Evolutionary conservation across 2,797 vertebrate species (phyloP), one percentile per base, ranked within the genome.

Genomic region (Gastrophryne carolinensis): DNA sequence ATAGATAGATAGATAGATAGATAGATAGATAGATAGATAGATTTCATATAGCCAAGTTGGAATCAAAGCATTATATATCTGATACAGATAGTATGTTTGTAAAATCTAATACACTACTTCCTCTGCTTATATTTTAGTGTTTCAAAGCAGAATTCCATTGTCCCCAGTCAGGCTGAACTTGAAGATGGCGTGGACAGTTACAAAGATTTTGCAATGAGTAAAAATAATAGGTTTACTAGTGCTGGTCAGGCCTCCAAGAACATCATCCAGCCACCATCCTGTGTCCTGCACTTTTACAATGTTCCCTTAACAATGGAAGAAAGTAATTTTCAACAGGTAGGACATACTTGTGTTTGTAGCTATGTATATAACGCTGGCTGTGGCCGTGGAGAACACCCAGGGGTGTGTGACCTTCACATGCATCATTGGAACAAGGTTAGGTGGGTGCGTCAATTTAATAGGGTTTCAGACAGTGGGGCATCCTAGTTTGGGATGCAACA

Each of bases 191-290:
- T 94, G 54, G 97, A 95, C 88, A 99, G 96, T 87, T 99, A 98
- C 67, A 97, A 97, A 82, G 96, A 99, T 88, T 99, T 98, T 70
- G 93, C 95, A 81, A 97, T 98, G 95, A 98, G 96, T 65, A 94
- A 96, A 81, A 99, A 99, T 81, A 99, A 99, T 83, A 94, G 97
- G 39, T 99, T 99, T 86, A 97, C 94, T 84, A 98, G 95, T 53
- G 96, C 94, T 2, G 96, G 96, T n/a, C 97, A 98, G 79, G 96
- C 95, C 2, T 97, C 96, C 72, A 99, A 97, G 87, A 99, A 98
- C 86, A 98, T 98, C 87, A 99, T 99, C 82, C 97, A 98, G 66
- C 96, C 96, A 1, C 96, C 97, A 0, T 98, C 97, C 5, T 97
- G 95, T 23, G 97, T 99, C 71, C 87, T 99, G 35, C 97, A 99